Percentiles rank a stretch among this genome's conserved stretches.
Conservation (phyloP, 2,888 invertebrate species). For the Philonicus albiceps region DNA sequence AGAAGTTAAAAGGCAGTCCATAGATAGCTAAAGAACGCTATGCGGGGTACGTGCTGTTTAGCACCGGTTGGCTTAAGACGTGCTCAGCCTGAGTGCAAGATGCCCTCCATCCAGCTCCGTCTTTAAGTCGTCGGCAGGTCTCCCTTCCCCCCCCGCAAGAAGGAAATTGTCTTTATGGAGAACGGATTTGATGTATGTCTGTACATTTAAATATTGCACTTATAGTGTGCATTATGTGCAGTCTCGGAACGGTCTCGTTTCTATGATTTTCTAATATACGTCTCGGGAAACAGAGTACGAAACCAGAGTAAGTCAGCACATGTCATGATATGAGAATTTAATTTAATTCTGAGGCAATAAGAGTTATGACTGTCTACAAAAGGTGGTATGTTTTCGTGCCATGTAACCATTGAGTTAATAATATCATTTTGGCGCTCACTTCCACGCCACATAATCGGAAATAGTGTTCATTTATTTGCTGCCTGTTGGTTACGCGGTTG, state of each 20-base stretch:
- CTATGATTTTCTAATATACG: not conserved
- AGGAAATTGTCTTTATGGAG: not conserved
- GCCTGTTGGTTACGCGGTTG: not conserved
- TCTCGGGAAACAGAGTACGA: not conserved
- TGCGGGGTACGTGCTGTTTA: not conserved
- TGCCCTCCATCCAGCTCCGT: not conserved
- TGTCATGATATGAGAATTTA: not conserved
- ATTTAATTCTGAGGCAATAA: not conserved
- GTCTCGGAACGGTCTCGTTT: not conserved
- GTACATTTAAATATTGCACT: not conserved
- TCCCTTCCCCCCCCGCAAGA: not conserved
- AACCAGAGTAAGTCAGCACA: not conserved
- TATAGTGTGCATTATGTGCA: not conserved
- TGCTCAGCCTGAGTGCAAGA: not conserved
- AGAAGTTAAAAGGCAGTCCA: not conserved
- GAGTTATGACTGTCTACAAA: not conserved
- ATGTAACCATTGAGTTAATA: not conserved
- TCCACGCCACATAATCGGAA: not conserved
- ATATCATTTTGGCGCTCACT: not conserved
- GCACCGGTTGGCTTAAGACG: conserved; percentile 5
- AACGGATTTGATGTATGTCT: not conserved
- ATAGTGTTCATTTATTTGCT: not conserved
- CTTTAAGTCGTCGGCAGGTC: not conserved
- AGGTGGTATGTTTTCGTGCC: not conserved
- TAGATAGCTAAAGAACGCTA: conserved; percentile 8